phyloP scores from a whole-genome alignment of 2,797 vertebrate genomes.

The Phylloscopus collybita region DNA sequence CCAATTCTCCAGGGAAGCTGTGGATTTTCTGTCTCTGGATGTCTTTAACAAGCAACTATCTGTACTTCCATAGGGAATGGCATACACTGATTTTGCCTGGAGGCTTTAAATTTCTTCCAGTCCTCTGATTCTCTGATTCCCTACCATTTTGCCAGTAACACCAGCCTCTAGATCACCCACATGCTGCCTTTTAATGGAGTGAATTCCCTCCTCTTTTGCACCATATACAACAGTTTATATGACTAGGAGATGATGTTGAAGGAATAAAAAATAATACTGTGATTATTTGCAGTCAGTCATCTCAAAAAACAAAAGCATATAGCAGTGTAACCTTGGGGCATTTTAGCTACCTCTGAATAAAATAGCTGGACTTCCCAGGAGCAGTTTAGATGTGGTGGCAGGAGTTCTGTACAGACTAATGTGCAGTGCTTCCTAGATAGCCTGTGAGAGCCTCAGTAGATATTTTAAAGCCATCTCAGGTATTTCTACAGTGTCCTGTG shows the following conservation, averaged over 20 bases:
- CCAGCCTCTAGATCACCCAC: background rate
- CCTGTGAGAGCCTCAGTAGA: background rate
- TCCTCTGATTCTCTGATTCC: background rate
- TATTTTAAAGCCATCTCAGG: background rate
- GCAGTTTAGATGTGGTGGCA: background rate
- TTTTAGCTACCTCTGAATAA: background rate
- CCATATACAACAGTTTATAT: background rate
- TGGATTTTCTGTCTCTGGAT: background rate
- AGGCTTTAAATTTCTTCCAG: conserved; percentile 31
- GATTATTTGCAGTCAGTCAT: background rate
- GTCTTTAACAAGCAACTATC: background rate
- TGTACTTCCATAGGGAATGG: background rate
- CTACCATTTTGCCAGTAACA: background rate
- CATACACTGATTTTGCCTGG: background rate
- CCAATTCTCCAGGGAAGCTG: background rate
- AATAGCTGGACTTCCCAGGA: background rate
- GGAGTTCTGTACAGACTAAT: background rate
- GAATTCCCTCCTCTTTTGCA: background rate
- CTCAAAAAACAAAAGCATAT: background rate
- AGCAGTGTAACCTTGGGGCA: background rate
- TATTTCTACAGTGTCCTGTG: background rate
- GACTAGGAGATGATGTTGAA: background rate
- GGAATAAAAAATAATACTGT: background rate
- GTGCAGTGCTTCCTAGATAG: background rate
- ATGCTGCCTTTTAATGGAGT: background rate